Conservation (phyloP, 2,113 vertebrate species). For the Leptobrachium ailaonicum region DNA sequence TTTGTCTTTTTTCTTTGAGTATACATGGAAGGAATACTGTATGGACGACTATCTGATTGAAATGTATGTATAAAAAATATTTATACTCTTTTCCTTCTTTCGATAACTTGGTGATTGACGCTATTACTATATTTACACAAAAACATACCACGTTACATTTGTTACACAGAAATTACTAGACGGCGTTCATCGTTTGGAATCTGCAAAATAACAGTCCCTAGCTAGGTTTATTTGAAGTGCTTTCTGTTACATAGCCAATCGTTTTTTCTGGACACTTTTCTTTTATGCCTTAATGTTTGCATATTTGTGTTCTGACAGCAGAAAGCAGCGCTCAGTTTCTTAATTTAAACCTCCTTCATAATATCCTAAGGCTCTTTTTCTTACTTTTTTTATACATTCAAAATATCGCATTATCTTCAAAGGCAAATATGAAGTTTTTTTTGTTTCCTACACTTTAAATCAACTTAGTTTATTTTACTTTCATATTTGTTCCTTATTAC, state of each 20-base stretch:
- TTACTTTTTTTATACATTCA: background rate
- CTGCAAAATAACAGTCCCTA: background rate
- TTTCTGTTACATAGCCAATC: background rate
- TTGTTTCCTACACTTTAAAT: background rate
- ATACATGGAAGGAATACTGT: no score
- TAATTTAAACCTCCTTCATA: background rate
- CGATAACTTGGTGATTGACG: no score
- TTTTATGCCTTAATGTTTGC: background rate
- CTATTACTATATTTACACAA: no score
- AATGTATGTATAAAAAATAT: no score
- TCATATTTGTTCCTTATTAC: background rate
- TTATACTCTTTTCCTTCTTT: no score
- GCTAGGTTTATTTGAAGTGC: background rate
- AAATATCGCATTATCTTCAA: background rate
- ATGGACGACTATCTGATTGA: no score
- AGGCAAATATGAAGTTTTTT: background rate
- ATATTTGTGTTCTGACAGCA: conserved; percentile 4
- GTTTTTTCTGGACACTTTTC: background rate
- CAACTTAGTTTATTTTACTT: background rate
- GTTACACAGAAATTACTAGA: no score
- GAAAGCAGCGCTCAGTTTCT: background rate
- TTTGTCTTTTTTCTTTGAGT: no score
- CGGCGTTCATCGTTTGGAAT: no score
- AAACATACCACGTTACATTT: no score
- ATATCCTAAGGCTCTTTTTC: conserved; percentile 7